These are phyloP conservation scores for Myotis planiceps DNA, from an alignment of 2,797 vertebrate genomes.

Conservation along the genomic window DNA sequence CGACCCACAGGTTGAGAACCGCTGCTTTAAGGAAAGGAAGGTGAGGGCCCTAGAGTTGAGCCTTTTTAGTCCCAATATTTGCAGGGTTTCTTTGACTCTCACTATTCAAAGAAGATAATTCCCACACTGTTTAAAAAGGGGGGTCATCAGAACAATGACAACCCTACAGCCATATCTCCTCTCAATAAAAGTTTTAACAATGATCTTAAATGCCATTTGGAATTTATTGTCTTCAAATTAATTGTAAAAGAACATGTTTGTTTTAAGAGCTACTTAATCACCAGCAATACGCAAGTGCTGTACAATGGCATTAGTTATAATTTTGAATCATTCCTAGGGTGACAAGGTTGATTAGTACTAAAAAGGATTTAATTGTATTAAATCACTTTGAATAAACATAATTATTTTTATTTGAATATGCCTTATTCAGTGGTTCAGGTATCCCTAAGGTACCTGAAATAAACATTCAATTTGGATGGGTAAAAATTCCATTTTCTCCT, in stretches of 20 bases:
- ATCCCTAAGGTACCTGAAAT: conserved; percentile 53
- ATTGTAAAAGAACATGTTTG: conserved; percentile 47
- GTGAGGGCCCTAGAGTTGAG: background rate
- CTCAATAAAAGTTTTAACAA: conserved; percentile 50
- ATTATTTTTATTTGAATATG: conserved; percentile 62
- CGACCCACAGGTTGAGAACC: too few species aligned
- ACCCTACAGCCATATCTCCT: background rate
- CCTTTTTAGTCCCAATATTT: background rate
- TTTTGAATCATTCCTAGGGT: conserved; percentile 50
- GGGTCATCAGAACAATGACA: conserved; percentile 37
- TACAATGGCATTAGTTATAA: background rate
- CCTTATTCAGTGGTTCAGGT: conserved; percentile 23
- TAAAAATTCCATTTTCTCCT: background rate
- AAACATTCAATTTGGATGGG: background rate
- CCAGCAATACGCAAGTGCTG: conserved; percentile 34
- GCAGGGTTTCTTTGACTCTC: conserved; percentile 41
- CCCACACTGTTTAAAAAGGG: conserved; percentile 63
- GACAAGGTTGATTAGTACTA: conserved; percentile 45
- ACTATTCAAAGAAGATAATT: conserved; percentile 57
- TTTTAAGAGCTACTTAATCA: conserved; percentile 60
- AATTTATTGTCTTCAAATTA: conserved; percentile 59
- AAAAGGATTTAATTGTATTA: conserved; percentile 69
- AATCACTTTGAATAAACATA: conserved; percentile 68
- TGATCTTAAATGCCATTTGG: background rate
- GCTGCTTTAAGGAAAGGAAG: background rate